Evolutionary conservation across 2,888 invertebrate species (phyloP), one percentile per base, ranked within the genome.

Genomic region (Eustalomyia histrio): DNA sequence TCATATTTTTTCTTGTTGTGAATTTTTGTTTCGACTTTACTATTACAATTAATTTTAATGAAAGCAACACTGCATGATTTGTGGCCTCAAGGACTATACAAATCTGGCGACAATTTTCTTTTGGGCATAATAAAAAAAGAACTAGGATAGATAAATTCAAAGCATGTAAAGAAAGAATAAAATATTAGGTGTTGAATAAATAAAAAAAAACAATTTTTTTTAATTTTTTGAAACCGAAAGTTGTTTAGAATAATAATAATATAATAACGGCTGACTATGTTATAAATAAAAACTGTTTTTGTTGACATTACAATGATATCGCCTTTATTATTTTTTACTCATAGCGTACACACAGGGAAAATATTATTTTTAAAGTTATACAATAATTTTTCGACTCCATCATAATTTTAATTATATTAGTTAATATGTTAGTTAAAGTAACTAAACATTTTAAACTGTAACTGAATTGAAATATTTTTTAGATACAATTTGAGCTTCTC

Each of bases 41-140:
- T 68, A 53, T 73, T 63, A 64, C 73, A 73, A 53, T 80, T 73
- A 64, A 60, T 72, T 80, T 76, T 68, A 68, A 64, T 68, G 68
- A 58, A 76, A 68, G 64, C 76, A 76, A 73, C 68, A 80, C 80
- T 80, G 76, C 76, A 76, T 68, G 68, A 80, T 76, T 76, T 76
- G 80, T 52, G 72, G 73, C 76, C 80, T 72, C 68, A 72, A 74
- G 67, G 80, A 47, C 80, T 71, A 24, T 17, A 57, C 63, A 55
- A 72, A 71, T 50, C 33, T 80, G 80, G 80, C 80, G 76, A 76
- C 80, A 67, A 65, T 76, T 67, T 75, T 80, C 79, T 75, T 80
- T 60, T 65, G 47, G 69, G 75, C 71, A 68, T 43, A 61, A 67
- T 67, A 47, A 53, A 47, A 24, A 55, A 72, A 61, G 29, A 35